Conservation (phyloP, 2,888 invertebrate genomes). For the Arctia plantaginis region DNA sequence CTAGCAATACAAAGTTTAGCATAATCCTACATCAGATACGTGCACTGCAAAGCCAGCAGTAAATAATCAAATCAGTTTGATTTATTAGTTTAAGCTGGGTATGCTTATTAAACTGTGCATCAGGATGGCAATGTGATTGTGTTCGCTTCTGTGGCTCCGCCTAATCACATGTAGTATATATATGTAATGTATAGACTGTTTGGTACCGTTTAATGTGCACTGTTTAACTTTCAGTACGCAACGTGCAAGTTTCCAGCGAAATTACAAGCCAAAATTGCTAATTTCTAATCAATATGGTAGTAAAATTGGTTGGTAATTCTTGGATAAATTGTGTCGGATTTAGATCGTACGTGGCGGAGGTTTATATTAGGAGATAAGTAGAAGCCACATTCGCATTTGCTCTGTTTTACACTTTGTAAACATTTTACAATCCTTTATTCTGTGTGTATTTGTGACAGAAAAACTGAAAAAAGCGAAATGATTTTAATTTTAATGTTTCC, state of each 20-base stretch:
- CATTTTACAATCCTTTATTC: background rate
- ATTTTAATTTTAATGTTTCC: background rate
- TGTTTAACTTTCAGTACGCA: conserved; percentile 47
- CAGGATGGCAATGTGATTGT: conserved; percentile 69
- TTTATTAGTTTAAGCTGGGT: conserved; percentile 74
- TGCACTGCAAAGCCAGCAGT: conserved; percentile 60
- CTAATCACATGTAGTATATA: conserved; percentile 41
- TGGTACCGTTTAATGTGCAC: conserved; percentile 40
- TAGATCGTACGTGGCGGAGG: conserved; percentile 1
- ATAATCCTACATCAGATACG: conserved; percentile 49
- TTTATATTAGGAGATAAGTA: background rate
- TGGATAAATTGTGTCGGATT: conserved; percentile 12
- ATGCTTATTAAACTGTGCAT: conserved; percentile 76
- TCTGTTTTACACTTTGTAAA: background rate
- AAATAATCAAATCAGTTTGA: conserved; percentile 82
- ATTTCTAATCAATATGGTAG: conserved; percentile 31
- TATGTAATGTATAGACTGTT: conserved; percentile 25
- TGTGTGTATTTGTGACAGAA: background rate
- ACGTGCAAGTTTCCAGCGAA: conserved; percentile 25
- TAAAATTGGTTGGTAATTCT: conserved; percentile 27
- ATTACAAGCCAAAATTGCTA: conserved; percentile 28
- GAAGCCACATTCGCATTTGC: background rate
- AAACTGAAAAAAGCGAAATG: background rate
- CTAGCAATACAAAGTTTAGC: conserved; percentile 15
- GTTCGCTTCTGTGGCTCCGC: conserved; percentile 38